Base-by-base conservation (phyloP, 2,113 vertebrate genomes). In the Datnioides undecimradiatus region DNA sequence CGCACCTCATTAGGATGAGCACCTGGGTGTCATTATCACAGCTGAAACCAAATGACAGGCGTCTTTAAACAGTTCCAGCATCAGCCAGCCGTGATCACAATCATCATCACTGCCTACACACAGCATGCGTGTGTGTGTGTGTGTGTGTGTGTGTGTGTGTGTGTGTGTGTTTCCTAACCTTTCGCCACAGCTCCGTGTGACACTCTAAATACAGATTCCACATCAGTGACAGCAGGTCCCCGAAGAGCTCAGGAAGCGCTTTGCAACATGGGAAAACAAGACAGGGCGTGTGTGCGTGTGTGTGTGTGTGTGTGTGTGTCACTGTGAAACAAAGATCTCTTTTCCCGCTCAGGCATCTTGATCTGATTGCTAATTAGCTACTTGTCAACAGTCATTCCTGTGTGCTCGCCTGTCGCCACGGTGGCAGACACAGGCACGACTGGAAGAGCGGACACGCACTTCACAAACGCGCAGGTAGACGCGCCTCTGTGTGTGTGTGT, bases 311-410 rank as follows among this genome's bases (percentile, higher is more conserved):
- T 45, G 54, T 57, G 62, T 65, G 73, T 66, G 73, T 70, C 66
- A 51, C 38, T 57, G 29, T 46, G 70, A 86, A 82, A 87, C 79
- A 90, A 86, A 88, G 74, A 85, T 70, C 85, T 84, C 88, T 90
- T 75, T 82, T 76, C 85, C 82, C 59, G 74, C 45, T 21, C 62
- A 64, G 75, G 83, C 70, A 23, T 80, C 88, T 88, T 41, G 21
- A 33, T 80, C 81, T 89, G 88, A 88, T 91, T 92, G 88, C 87
- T 88, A 91, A 93, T 93, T 88, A 92, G 85, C 75, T 25, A 19
- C 90, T 86, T 86, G 88, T 93, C 90, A 89, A 87, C 86, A 93
- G 83, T 85, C 80, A 74, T 81, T 68, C 49, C 45, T 57, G 90
- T 90, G 87, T 86, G 83, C 83, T 84, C 51, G 45, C 38, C 77